Base-by-base conservation (phyloP, 2,888 invertebrate species). In the Drosophila acutilabella region DNA sequence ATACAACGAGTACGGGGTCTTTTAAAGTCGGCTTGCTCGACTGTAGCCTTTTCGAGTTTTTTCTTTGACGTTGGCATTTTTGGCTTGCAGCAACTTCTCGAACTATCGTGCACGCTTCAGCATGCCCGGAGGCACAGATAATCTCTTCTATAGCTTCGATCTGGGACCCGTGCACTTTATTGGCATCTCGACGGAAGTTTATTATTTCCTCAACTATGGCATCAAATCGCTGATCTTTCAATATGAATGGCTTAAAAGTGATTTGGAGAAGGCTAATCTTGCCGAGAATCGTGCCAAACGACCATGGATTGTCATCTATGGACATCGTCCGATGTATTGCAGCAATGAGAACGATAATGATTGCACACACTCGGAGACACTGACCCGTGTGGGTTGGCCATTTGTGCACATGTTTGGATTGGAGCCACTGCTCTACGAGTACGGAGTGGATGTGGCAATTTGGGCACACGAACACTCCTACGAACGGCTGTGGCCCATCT, bases 381-480 rank as follows among this genome's bases (percentile, higher is more conserved):
- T 93, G 26, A 94, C 96, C 0, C 93, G 96, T 64, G 94, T 94
- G 59, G 96, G 96, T 1, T 91, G 95, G 78, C 95, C 96, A 23
- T 93, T 95, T 66, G 81, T 95, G 3, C 94, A 95, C 59, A 92
- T 95, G 91, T 96, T 95, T 88, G 95, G 95, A 0, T 92, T 99
- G 78, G 99, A 99, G 93, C 94, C 96, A 16, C 92, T 99, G 40
- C 96, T 99, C 82, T 95, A 96, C 90, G 93, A 97, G 78, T 95
- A 96, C 91, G 98, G 97, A 38, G 99, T 99, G 26, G 99, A 99
- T 93, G 92, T 99, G 59, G 96, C 95, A 90, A 93, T 99, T 47
- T 99, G 98, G 98, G 99, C 99, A 0, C 99, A 99, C 92, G 99
- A 99, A 92, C 99, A 99, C 93, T 97, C 97, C 5, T 99, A 99